These are phyloP conservation scores for Strongylocentrotus purpuratus DNA, from an alignment of 35 echinoderm and acorn worm genomes.

Conservation along the genomic window DNA sequence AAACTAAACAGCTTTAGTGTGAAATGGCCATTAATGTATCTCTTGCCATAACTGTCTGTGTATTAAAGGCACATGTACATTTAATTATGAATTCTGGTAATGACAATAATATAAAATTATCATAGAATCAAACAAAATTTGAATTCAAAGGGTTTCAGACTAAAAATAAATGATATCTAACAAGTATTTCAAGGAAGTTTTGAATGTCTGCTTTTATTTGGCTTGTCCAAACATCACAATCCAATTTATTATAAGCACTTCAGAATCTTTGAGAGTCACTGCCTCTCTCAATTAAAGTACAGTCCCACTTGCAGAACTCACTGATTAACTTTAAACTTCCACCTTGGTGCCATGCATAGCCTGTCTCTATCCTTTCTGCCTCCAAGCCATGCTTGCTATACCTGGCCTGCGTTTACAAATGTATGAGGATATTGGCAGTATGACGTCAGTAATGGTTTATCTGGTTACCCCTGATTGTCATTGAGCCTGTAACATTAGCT, in stretches of 20 bases:
- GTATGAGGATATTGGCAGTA: not conserved
- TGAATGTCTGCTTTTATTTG: not conserved
- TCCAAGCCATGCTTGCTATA: not conserved
- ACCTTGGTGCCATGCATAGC: not conserved
- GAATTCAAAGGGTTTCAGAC: too few species aligned
- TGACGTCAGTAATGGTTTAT: conserved; percentile 38
- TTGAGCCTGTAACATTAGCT: conserved; percentile 29
- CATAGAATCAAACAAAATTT: too few species aligned
- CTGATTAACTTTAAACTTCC: not conserved
- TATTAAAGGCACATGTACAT: too few species aligned
- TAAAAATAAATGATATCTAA: too few species aligned
- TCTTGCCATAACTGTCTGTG: too few species aligned
- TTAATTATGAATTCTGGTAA: too few species aligned
- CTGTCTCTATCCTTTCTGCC: not conserved
- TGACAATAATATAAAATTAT: too few species aligned
- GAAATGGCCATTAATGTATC: too few species aligned
- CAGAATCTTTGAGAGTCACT: not conserved
- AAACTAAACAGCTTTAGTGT: too few species aligned
- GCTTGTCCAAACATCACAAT: not conserved
- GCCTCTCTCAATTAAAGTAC: not conserved
- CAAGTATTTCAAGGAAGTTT: not conserved
- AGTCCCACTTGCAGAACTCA: not conserved
- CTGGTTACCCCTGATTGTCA: not conserved
- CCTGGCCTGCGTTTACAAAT: not conserved
- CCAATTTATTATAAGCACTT: not conserved